Base-by-base conservation (phyloP, 2,888 invertebrate genomes). In the Harpalus rubripes region DNA sequence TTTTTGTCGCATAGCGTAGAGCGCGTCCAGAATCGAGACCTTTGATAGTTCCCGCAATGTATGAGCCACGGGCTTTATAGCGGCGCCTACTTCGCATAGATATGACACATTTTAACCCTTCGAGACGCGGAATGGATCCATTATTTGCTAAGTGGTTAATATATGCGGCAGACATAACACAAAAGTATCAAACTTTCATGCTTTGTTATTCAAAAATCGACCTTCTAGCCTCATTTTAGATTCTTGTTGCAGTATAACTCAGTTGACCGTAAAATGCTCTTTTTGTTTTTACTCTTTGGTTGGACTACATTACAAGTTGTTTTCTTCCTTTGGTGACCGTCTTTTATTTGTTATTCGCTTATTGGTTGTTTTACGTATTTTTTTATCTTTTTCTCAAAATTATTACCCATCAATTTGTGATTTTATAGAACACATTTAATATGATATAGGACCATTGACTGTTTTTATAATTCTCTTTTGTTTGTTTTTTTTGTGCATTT, bases 131-230 rank as follows among this genome's bases (percentile, higher is more conserved):
- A 81, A 81, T 81, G 81, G 65, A 61, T 22, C 72, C 68, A 81
- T 81, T 81, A 81, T 81, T 81, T 81, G 81, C 81, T 81, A 81
- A 81, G 81, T 81, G 81, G 68, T 81, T 72, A 81, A 81, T 81
- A 65, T 65, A 81, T 81, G 68, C 26, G n/a, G 18, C 26, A 72
- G 72, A 81, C 81, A 81, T 61, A 59, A 41, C 16, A 18, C 18
- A 58, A 56, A 79, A 79, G 79, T 79, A 41, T 80, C 22, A 12
- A 39, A 68, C 32, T 12, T 68, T n/a, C 7, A 7, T 32, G 68
- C 44, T 74, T 74, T 74, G 72, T 44, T 74, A 74, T 74, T 74
- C 44, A 74, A 44, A 74, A 74, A 74, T 74, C 44, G 44, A 52
- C 44, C 44, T 10, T 52, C 44, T 52, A 12, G 44, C 44, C 44